phyloP scores from a whole-genome alignment of 2,797 vertebrate species.

The Chelonia mydas region DNA sequence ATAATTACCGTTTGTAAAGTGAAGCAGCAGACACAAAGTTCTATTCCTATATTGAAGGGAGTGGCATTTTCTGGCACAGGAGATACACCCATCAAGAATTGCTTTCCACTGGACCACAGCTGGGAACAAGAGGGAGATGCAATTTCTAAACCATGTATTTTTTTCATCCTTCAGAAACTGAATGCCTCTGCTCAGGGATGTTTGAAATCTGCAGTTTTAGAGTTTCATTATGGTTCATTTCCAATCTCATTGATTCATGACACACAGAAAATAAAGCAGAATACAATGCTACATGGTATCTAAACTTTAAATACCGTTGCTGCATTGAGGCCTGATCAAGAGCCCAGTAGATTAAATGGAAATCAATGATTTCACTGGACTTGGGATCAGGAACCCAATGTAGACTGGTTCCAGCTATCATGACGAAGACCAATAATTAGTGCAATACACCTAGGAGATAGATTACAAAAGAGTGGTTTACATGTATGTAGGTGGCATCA shows the following conservation, averaged over 20 bases:
- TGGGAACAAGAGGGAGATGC: not conserved
- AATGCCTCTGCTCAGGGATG: not conserved
- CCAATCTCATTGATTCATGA: not conserved
- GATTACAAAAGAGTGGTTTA: not conserved
- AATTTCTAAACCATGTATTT: not conserved
- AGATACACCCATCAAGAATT: not conserved
- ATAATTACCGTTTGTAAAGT: not conserved
- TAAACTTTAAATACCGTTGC: not conserved
- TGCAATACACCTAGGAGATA: not conserved
- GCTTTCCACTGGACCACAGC: not conserved
- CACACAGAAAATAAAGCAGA: not conserved
- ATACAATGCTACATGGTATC: not conserved
- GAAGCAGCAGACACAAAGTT: not conserved
- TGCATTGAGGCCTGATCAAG: not conserved
- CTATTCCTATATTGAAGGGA: not conserved
- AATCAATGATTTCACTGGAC: not conserved
- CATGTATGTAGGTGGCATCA: not conserved
- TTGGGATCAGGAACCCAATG: not conserved
- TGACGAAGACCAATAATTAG: not conserved
- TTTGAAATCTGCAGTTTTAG: not conserved
- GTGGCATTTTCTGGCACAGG: not conserved
- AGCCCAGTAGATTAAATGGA: not conserved
- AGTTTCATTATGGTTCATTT: not conserved
- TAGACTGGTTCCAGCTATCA: not conserved
- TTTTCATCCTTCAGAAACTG: not conserved